Evolutionary conservation across 1,140 invertebrate genomes (phyloP), one percentile per base, ranked within the genome.

Genomic region (Platyscapa corneri): DNA sequence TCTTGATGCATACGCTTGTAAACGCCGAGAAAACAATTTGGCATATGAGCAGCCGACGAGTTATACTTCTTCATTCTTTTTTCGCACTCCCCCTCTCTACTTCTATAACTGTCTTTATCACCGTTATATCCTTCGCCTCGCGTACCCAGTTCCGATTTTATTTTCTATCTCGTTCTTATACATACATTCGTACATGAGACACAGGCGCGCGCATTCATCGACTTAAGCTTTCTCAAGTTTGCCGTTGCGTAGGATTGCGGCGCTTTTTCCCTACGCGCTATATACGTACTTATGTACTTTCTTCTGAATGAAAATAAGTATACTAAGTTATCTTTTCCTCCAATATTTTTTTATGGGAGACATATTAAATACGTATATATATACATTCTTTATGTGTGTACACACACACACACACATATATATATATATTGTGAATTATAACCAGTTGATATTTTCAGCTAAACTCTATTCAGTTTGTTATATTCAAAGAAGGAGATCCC

Each of bases 31-130:
- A 42, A 74, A 27, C 70, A 39, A 72, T 72, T 72, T 72, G 16
- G 79, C 79, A 39, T 32, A 23, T 37, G 64, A 8, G 46, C 32
- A 27, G 37, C 64, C 64, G 37, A 49, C 42, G 34, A 30, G 23
- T 79, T 72, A 23, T 12, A 30, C 30, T 39, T 49, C 64, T 70
- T 12, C 20, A 82, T 67, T 37, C 80, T 32, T 70, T 74, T 82
- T 32, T 53, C 49, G 30, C 23, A 23, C 37, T 27, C 70, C 70
- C 70, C 10, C 10, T 34, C 37, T 10, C 16, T 16, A 30, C 65
- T 81, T 75, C 81, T 82, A 82, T 82, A 82, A 82, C 49, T 37
- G 81, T 82, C 81, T 82, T 82, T 82, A 82, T 82, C 81, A 53
- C 56, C 74, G 56, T 83, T 65, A 83, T 65, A 76, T 83, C 74